Evolutionary conservation across 2,797 vertebrate species (phyloP).

Genomic region (Alauda arvensis): DNA sequence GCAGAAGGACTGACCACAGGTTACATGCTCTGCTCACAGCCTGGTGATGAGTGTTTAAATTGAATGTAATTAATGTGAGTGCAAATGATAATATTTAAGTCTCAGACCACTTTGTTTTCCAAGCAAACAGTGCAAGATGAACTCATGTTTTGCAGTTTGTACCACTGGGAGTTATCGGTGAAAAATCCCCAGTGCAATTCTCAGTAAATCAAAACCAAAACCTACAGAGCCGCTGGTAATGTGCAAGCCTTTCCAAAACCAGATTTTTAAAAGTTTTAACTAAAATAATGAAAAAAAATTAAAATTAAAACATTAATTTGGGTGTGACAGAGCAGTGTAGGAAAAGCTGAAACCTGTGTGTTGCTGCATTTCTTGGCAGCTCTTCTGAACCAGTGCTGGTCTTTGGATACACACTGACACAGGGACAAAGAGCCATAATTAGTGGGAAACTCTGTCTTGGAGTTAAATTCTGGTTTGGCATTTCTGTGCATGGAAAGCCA

Average conservation of each 20-base stretch:
- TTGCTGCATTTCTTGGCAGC: background rate
- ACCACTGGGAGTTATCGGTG: background rate
- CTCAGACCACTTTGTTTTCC: background rate
- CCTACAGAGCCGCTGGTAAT: background rate
- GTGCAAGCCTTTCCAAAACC: background rate
- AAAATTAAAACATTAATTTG: background rate
- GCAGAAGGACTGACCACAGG: rapidly evolving
- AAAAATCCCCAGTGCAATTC: background rate
- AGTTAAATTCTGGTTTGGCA: background rate
- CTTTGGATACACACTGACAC: background rate
- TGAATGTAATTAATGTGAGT: background rate
- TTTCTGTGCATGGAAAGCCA: background rate
- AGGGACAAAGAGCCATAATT: background rate
- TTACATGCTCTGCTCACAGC: background rate
- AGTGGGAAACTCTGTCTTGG: background rate
- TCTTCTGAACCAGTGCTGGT: background rate
- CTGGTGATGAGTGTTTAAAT: background rate
- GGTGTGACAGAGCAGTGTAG: rapidly evolving
- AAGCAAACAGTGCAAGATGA: background rate
- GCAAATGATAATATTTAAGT: background rate
- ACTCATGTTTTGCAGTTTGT: background rate
- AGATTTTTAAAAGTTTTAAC: background rate
- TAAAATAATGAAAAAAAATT: background rate
- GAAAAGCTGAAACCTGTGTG: background rate
- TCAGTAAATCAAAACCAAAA: background rate